Evolutionary conservation across 2,113 vertebrate genomes (phyloP).

Genomic region (Anoplopoma fimbria): DNA sequence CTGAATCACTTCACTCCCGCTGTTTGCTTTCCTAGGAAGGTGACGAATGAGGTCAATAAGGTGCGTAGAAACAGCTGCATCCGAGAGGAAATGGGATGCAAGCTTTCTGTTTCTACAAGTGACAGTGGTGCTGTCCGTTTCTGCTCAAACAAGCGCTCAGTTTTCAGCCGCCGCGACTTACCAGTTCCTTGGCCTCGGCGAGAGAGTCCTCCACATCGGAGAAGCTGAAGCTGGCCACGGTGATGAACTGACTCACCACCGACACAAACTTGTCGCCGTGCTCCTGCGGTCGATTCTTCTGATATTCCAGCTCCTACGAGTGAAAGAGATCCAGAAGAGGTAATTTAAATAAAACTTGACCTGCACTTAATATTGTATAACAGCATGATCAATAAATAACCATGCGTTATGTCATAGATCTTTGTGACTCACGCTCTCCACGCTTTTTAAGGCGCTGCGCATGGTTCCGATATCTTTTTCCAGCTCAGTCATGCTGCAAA

Average conservation of each 20-base stretch:
- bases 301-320: constrained; percentile 93
- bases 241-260: constrained; percentile 99
- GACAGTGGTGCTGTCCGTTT: background rate
- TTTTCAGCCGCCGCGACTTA: constrained; percentile 71
- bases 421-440: constrained; percentile 91
- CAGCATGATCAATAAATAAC: background rate
- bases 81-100: constrained; percentile 40
- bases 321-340: background rate
- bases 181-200: constrained; percentile 94
- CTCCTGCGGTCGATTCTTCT: constrained; percentile 89
- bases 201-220: constrained; percentile 97
- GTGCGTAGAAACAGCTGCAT: constrained; percentile 51
- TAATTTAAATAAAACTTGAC: background rate
- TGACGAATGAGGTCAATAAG: constrained; percentile 44
- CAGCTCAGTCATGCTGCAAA: constrained; percentile 94
- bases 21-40: constrained; percentile 56
- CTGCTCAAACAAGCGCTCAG: background rate
- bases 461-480: constrained; percentile 96
- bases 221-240: constrained; percentile 98
- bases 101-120: constrained; percentile 29
- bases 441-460: constrained; percentile 92
- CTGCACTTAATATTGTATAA: background rate
- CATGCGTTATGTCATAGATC: background rate
- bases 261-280: constrained; percentile 96
- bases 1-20: constrained; percentile 49